Conservation (phyloP, 2,797 vertebrate species). For the Chaunax sp. region DNA sequence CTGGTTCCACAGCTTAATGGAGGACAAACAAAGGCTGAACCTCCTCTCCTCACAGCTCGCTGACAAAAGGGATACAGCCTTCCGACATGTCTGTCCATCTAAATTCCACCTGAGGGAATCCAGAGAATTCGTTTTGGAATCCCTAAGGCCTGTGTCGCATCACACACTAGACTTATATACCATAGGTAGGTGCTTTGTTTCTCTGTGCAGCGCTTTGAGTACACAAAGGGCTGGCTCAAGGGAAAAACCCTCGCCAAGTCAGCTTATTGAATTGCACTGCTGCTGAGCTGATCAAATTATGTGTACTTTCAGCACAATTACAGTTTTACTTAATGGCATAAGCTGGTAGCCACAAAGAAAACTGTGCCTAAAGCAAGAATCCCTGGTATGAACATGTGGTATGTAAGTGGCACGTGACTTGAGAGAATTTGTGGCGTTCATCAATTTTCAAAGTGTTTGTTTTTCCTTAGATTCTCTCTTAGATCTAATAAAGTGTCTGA, state of each 20-base stretch:
- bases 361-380: slow-evolving; percentile 7
- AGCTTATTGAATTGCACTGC: slow-evolving; percentile 31
- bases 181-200: slow-evolving; percentile 13
- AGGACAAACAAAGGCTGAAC: slow-evolving; percentile 40
- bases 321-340: slow-evolving; percentile 25
- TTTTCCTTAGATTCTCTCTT: neutral
- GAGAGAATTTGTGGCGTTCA: neutral
- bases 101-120: slow-evolving; percentile 30
- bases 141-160: slow-evolving; percentile 16
- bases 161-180: slow-evolving; percentile 1
- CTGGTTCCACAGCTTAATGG: slow-evolving; percentile 47
- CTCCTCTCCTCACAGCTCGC: slow-evolving; percentile 13
- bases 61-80: slow-evolving; percentile 23
- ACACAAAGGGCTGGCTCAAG: slow-evolving; percentile 5
- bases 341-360: slow-evolving; percentile 19
- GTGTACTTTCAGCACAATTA: slow-evolving; percentile 47
- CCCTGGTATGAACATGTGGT: neutral
- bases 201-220: slow-evolving; percentile 14
- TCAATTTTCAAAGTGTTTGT: neutral
- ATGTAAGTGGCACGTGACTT: neutral
- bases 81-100: slow-evolving; percentile 12
- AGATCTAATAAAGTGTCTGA: neutral
- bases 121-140: slow-evolving; percentile 33
- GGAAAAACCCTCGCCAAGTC: slow-evolving; percentile 11
- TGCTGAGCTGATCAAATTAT: slow-evolving; percentile 56